Evolutionary conservation across 64 coral and sea anemone genomes (phyloP).

Genomic region (Actinia tenebrosa): DNA sequence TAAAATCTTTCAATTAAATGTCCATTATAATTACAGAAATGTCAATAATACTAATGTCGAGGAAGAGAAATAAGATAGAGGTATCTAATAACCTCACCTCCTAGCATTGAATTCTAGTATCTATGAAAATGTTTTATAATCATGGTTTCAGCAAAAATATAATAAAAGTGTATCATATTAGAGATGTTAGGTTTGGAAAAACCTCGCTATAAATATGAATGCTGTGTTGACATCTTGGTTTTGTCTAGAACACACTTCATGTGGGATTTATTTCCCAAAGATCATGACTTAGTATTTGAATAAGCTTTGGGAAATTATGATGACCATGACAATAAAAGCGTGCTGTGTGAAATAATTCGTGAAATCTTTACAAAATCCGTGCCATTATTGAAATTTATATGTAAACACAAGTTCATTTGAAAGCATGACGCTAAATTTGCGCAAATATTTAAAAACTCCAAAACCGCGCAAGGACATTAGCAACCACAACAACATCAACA

Average conservation of each 20-base stretch:
- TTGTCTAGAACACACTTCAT: background rate
- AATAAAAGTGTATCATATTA: background rate
- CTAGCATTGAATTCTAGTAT: background rate
- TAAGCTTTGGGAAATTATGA: too few species aligned
- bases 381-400: background rate
- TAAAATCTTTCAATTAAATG: background rate
- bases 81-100: background rate
- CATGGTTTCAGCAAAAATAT: too few species aligned
- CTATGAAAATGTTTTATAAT: background rate
- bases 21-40: background rate
- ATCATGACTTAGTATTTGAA: too few species aligned
- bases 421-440: background rate
- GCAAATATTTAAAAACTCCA: background rate
- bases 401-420: background rate
- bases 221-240: too few species aligned
- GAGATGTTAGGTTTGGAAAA: background rate
- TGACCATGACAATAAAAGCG: background rate
- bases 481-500: slow-evolving; percentile 4
- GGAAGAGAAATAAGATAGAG: background rate
- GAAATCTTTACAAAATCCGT: background rate
- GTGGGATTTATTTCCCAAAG: background rate
- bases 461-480: slow-evolving; percentile 2
- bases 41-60: background rate
- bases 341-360: background rate
- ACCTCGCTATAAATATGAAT: too few species aligned